Conservation (phyloP, 2,113 vertebrate species). For the Montifringilla adamsi region DNA sequence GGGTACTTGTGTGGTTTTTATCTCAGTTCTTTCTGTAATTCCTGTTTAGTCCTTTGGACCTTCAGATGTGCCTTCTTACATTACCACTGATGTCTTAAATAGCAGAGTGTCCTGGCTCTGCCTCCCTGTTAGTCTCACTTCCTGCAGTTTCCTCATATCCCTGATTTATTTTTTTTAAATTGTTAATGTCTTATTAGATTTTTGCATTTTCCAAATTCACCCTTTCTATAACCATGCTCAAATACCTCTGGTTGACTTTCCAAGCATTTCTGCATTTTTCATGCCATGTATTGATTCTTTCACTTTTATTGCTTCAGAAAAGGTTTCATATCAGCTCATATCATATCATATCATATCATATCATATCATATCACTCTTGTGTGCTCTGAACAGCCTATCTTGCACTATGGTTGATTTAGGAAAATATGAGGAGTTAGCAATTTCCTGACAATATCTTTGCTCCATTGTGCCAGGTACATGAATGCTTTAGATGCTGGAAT, state of each 20-base stretch:
- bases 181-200: neutral
- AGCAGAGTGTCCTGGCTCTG: neutral
- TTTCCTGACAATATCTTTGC: neutral
- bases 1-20: neutral
- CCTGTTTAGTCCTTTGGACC: neutral
- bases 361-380: neutral
- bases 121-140: neutral
- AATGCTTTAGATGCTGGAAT: constrained; percentile 87
- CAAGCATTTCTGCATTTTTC: neutral
- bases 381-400: neutral
- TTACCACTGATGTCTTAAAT: neutral
- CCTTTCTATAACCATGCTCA: neutral
- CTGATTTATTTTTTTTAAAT: neutral
- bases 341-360: no score
- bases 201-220: neutral
- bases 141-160: neutral
- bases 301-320: neutral
- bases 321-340: neutral
- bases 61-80: neutral
- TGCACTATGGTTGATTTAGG: neutral
- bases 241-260: neutral
- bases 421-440: neutral
- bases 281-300: neutral
- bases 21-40: neutral
- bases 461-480: constrained; percentile 84